phyloP scores from a whole-genome alignment of 1,140 invertebrate species.

The Lithobius niger region DNA sequence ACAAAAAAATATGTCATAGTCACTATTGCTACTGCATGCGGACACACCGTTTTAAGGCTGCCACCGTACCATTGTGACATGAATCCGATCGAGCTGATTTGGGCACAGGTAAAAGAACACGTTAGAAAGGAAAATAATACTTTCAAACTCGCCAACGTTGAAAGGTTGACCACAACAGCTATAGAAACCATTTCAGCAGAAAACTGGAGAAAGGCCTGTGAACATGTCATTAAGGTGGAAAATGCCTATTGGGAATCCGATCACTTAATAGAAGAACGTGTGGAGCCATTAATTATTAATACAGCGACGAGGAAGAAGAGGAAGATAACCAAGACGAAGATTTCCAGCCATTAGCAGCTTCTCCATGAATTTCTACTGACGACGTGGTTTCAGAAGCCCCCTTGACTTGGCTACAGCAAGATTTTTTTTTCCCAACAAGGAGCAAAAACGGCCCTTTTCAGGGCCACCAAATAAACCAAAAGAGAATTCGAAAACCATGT shows the following conservation, averaged over 20 bases:
- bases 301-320: neutral
- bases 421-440: neutral
- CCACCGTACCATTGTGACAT: constrained; percentile 30
- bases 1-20: neutral
- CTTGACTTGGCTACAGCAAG: neutral
- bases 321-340: neutral
- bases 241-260: neutral
- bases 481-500: too few species aligned
- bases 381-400: neutral
- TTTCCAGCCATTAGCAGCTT: neutral
- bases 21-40: constrained; percentile 5
- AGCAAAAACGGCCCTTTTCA: neutral
- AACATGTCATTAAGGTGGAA: neutral
- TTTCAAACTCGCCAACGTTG: constrained; percentile 7
- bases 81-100: constrained; percentile 30
- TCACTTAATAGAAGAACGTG: neutral
- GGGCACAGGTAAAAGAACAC: constrained; percentile 25
- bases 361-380: too few species aligned
- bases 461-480: neutral
- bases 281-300: neutral
- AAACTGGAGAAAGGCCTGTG: neutral
- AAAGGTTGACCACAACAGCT: constrained; percentile 3
- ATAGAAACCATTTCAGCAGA: constrained; percentile 5
- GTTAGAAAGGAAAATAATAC: constrained; percentile 14
- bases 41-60: constrained; percentile 21